Evolutionary conservation across 1,140 invertebrate species (phyloP), one percentile per base, ranked within the genome.

Genomic region (Latrodectus geometricus): DNA sequence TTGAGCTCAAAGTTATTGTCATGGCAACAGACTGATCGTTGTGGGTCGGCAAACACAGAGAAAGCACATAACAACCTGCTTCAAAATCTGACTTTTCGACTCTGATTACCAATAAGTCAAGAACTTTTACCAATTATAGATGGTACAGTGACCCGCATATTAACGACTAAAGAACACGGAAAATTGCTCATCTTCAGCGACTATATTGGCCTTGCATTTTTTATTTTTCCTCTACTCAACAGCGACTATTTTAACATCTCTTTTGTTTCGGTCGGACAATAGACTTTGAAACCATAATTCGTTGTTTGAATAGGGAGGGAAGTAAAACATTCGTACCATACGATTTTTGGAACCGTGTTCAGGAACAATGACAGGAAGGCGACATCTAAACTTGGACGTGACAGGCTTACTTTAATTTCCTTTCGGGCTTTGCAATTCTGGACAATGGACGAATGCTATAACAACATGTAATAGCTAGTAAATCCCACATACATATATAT

Each of bases 181-280:
- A 35, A 35, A 35, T 35, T 35, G 35, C 35, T 35, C n/a, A 69
- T 79, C 77, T n/a, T 68, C 65, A 66, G 20, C 66, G 35, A 5
- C 35, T 1, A 5, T 35, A 35, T 35, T 35, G 35, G 35, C 35
- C 35, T 35, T 35, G 35, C 35, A 35, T 35, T 35, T 35, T 35
- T 35, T 3, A 3, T 35, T 35, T 3, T 35, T 35, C 35, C 35
- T 35, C 35, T 35, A 35, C 35, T 35, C 35, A 35, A 35, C 35
- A 35, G 5, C 35, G 1, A 35, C 35, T 35, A 35, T 35, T 35
- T 35, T 35, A 35, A 1, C 1, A 35, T 35, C 35, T 35, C 35
- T 35, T 86, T 86, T 76, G 75, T 85, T 86, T 23, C 23, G 11
- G 9, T 54, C n/a, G 66, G 56, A 86, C 83, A 86, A 86, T 86